Evolutionary conservation across 2,797 vertebrate genomes (phyloP).

Genomic region (Yasuhikotakia modesta): DNA sequence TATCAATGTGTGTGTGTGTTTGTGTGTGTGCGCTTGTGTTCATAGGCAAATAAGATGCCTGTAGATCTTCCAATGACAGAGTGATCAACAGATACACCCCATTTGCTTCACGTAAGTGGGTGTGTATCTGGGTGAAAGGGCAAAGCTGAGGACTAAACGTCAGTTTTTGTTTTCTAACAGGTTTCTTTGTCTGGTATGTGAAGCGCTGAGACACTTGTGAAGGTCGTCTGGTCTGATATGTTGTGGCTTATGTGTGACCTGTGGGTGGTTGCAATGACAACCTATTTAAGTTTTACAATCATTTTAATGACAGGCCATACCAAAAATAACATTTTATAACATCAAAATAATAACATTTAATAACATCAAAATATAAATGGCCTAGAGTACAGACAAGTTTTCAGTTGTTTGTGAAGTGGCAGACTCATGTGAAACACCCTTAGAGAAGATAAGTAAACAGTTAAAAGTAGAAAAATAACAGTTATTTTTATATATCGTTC

Average conservation of each 20-base stretch:
- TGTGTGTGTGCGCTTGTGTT: slow-evolving; percentile 1
- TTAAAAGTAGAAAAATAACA: not conserved
- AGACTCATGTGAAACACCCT: not conserved
- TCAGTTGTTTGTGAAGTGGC: too few species aligned
- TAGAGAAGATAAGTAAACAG: not conserved
- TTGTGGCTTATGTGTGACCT: not conserved
- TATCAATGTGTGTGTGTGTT: not conserved
- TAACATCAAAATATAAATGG: not conserved
- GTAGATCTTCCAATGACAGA: slow-evolving; percentile 42
- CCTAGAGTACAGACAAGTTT: not conserved
- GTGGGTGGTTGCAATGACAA: not conserved
- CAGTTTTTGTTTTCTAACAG: slow-evolving; percentile 32
- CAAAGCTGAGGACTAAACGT: slow-evolving; percentile 29
- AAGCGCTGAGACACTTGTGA: not conserved
- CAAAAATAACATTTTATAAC: not conserved
- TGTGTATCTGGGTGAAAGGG: slow-evolving; percentile 59
- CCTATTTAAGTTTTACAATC: not conserved
- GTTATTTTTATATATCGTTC: not conserved
- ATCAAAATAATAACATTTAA: too few species aligned
- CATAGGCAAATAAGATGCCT: slow-evolving; percentile 17
- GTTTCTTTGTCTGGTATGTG: slow-evolving; percentile 20
- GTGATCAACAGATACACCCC: slow-evolving; percentile 49
- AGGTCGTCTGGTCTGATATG: not conserved
- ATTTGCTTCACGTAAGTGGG: slow-evolving; percentile 41
- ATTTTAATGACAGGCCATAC: not conserved